Conservation (phyloP, 2,888 invertebrate species). For the Girardia tigrina region DNA sequence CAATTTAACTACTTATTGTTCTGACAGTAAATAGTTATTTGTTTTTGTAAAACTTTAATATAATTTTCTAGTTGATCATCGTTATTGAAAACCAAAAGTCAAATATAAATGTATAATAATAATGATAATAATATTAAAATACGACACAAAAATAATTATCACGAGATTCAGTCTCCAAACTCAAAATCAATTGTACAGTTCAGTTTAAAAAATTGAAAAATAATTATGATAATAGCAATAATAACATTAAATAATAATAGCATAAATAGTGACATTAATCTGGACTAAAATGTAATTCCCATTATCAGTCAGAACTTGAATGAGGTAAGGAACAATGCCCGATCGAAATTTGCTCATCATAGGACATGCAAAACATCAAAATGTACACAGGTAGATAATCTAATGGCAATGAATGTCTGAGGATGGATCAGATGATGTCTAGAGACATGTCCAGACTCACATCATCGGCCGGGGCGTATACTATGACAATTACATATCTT, state of each 20-base stretch:
- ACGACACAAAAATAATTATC: background rate
- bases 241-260: background rate
- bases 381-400: background rate
- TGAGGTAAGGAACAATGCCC: background rate
- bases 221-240: background rate
- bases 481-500: too few relatives aligned
- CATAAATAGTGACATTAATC: background rate
- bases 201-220: background rate
- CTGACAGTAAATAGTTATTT: constrained; percentile 23
- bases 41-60: constrained; percentile 16
- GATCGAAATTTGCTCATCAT: too few relatives aligned
- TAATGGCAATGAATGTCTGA: background rate
- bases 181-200: background rate
- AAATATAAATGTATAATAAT: background rate
- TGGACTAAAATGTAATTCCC: background rate
- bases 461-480: background rate
- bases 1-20: constrained; percentile 15
- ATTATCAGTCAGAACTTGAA: background rate
- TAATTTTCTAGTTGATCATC: constrained; percentile 17
- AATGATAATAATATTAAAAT: background rate
- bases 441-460: background rate
- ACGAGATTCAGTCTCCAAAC: background rate
- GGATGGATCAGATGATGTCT: background rate
- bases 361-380: background rate
- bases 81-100: background rate